Percentiles rank a stretch among this genome's conserved stretches.
Evolutionary conservation across 2,888 invertebrate species (phyloP).

Genomic region (Napeogenes sylphis): DNA sequence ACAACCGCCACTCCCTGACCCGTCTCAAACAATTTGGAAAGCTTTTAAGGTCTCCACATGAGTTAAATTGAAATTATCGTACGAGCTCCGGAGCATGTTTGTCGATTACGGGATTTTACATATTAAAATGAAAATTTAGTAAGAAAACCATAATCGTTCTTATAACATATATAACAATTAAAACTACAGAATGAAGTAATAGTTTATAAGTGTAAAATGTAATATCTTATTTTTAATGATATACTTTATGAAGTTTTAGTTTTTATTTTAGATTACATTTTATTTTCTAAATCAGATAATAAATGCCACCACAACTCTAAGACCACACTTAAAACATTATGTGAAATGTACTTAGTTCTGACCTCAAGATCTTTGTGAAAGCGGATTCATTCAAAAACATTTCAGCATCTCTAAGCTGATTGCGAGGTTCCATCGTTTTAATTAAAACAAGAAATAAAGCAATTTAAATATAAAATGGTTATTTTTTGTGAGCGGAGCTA

Average conservation of each 20-base stretch:
- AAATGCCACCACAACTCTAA: too few relatives aligned
- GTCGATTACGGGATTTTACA: neutral
- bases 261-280: too few relatives aligned
- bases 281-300: too few relatives aligned
- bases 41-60: constrained; percentile 54
- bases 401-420: constrained; percentile 18
- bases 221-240: too few relatives aligned
- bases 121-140: neutral
- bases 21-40: constrained; percentile 45
- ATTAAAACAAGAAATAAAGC: constrained; percentile 27
- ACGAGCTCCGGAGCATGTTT: constrained; percentile 16
- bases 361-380: neutral
- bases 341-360: too few relatives aligned
- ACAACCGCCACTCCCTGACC: constrained; percentile 29
- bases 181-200: too few relatives aligned
- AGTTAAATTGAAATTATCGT: constrained; percentile 47
- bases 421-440: constrained; percentile 25
- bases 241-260: too few relatives aligned
- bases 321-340: too few relatives aligned
- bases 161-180: too few relatives aligned
- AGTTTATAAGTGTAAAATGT: too few relatives aligned
- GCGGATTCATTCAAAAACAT: constrained; percentile 8
- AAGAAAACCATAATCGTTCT: neutral
- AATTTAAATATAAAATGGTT: constrained; percentile 27
- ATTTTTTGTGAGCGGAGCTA: constrained; percentile 23